Base-by-base conservation (phyloP, 2,888 invertebrate species). In the Embidobia sp. region DNA sequence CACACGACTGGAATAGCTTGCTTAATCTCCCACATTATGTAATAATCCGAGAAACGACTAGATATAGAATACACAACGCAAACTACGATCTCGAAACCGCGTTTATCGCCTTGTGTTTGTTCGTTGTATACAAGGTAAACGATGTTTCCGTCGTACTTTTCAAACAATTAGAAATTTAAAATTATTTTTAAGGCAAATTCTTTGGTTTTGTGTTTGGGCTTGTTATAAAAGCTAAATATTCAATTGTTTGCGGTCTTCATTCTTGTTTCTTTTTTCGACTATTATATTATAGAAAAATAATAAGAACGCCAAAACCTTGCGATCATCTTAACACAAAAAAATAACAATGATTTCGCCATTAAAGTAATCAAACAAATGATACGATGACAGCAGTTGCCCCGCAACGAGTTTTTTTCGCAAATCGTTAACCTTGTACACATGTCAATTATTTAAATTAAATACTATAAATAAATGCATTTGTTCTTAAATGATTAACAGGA, bases 111-210 rank as follows among this genome's bases (percentile, higher is more conserved):
- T 35, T 61, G 37, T 35, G 26, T 57, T 73, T 49, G 26, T 57
- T 73, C 73, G 66, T 66, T 74, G 61, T 74, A 57, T 74, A 74
- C 66, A 74, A 74, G 66, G 59, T 57, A 73, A 73, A 73, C 59
- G 59, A 73, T 22, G 3, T 22, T 4, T 22, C 22, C 6, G 3
- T 22, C 3, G 3, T 6, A 22, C 22, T 22, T 22, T 22, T 22
- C 3, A 22, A 22, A 22, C 22, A 22, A 22, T 22, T 22, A 22
- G 6, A 22, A 22, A 22, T 6, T n/a, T n/a, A n/a, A n/a, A n/a
- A n/a, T n/a, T n/a, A n/a, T n/a, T n/a, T n/a, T n/a, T n/a, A n/a
- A n/a, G n/a, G n/a, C n/a, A n/a, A n/a, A n/a, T n/a, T n/a, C n/a
- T n/a, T n/a, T n/a, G n/a, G n/a, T n/a, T n/a, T n/a, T n/a, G n/a